These are phyloP conservation scores for Rhabdomys pumilio DNA, from an alignment of 2,797 vertebrate species.

Conservation along the genomic window DNA sequence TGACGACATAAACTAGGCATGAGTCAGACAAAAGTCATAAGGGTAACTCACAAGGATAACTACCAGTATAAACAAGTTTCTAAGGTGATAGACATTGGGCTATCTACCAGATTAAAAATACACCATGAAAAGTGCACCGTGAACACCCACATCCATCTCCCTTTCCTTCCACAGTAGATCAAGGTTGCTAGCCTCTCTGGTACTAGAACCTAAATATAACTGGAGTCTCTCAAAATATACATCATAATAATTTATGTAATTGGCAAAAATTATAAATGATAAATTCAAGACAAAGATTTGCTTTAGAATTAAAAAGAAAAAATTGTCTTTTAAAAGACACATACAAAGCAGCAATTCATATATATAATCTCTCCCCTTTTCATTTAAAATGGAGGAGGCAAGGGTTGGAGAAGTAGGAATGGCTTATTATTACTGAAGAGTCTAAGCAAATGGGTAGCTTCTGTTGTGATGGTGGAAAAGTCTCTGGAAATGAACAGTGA, in stretches of 20 bases:
- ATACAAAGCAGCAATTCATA: constrained; percentile 51
- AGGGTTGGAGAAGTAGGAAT: background rate
- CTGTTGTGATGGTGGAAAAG: background rate
- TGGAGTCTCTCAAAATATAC: background rate
- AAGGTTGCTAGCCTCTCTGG: background rate
- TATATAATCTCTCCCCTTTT: constrained; percentile 12
- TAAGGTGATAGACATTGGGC: background rate
- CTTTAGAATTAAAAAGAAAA: constrained; percentile 43
- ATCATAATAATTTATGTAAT: constrained; percentile 29
- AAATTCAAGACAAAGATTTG: constrained; percentile 61
- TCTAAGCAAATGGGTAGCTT: constrained; percentile 45
- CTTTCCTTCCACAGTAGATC: background rate
- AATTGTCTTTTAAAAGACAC: constrained; percentile 13
- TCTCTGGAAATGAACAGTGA: background rate
- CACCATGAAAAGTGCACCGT: background rate
- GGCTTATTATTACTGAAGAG: constrained; percentile 11
- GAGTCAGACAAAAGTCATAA: background rate
- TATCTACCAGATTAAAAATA: background rate
- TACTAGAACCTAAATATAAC: background rate
- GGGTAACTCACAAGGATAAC: background rate
- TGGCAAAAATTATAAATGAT: constrained; percentile 50
- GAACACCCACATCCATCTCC: background rate
- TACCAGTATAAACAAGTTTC: background rate
- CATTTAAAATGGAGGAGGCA: constrained; percentile 13
- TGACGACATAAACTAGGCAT: background rate